Evolutionary conservation across 2,888 invertebrate species (phyloP).

Genomic region (Epistrophe eligans): DNA sequence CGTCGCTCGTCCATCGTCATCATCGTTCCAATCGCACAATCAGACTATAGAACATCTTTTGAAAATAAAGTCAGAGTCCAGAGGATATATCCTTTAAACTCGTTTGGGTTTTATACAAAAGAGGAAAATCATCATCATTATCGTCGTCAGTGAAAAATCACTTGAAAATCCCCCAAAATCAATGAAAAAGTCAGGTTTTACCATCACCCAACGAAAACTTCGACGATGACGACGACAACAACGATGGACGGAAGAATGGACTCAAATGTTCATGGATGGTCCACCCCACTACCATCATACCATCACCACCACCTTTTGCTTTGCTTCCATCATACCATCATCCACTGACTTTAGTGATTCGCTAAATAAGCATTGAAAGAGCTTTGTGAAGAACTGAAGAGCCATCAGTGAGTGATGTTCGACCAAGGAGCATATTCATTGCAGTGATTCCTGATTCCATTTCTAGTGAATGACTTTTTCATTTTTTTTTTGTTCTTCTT

Average conservation of each 20-base stretch:
- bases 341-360: slow-evolving; percentile 53
- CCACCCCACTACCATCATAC: background rate
- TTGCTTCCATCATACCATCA: slow-evolving; percentile 7
- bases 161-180: slow-evolving; percentile 73
- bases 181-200: slow-evolving; percentile 53
- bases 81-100: slow-evolving; percentile 13
- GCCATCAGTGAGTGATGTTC: slow-evolving; percentile 57
- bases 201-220: background rate
- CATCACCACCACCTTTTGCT: slow-evolving; percentile 1
- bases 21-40: slow-evolving; percentile 16
- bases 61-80: slow-evolving; percentile 33
- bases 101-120: slow-evolving; percentile 37
- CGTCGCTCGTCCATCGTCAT: background rate
- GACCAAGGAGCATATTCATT: slow-evolving; percentile 54
- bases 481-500: slow-evolving; percentile 23
- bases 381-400: slow-evolving; percentile 46
- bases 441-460: slow-evolving; percentile 64
- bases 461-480: slow-evolving; percentile 59
- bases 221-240: background rate
- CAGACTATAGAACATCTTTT: slow-evolving; percentile 37
- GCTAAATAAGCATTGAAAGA: slow-evolving; percentile 75
- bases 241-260: background rate
- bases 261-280: slow-evolving; percentile 16
- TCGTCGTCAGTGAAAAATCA: slow-evolving; percentile 74
- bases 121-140: slow-evolving; percentile 71